These are phyloP conservation scores for Virgularia gustaviana DNA, from an alignment of 92 coral and sea anemone genomes.

Conservation along the genomic window DNA sequence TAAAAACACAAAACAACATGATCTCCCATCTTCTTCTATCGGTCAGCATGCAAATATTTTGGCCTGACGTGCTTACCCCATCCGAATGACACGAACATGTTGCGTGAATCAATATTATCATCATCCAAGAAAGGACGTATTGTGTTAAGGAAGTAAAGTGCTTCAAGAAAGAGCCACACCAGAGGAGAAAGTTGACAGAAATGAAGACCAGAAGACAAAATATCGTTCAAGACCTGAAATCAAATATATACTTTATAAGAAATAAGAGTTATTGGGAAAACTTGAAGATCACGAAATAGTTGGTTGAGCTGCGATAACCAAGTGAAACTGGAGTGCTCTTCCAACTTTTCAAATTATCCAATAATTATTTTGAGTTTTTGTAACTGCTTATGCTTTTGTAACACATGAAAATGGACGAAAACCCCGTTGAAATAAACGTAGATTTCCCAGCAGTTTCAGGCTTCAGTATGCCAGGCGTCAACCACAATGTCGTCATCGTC, in stretches of 20 bases:
- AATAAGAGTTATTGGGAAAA: background rate
- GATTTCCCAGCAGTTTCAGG: no score
- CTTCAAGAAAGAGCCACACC: slow-evolving; percentile 33
- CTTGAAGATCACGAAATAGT: background rate
- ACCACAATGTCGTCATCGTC: no score
- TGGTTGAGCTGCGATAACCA: no score
- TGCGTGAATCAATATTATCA: slow-evolving; percentile 13
- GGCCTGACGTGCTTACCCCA: slow-evolving; percentile 25
- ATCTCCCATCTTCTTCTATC: background rate
- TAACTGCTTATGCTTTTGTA: no score
- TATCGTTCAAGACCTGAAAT: slow-evolving; percentile 18
- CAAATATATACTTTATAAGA: no score
- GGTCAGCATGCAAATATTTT: background rate
- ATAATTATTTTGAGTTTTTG: no score
- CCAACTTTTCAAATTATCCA: no score
- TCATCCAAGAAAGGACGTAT: slow-evolving; percentile 9
- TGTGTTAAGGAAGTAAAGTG: slow-evolving; percentile 19
- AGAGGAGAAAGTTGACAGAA: slow-evolving; percentile 32
- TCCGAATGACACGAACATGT: slow-evolving; percentile 13
- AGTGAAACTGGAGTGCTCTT: no score
- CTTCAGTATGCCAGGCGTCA: no score
- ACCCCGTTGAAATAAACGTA: no score
- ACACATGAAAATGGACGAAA: no score
- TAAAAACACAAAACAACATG: background rate
- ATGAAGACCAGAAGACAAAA: slow-evolving; percentile 5